These are phyloP conservation scores for Rhynchophorus ferrugineus DNA, from an alignment of 1,140 invertebrate genomes.

Conservation along the genomic window DNA sequence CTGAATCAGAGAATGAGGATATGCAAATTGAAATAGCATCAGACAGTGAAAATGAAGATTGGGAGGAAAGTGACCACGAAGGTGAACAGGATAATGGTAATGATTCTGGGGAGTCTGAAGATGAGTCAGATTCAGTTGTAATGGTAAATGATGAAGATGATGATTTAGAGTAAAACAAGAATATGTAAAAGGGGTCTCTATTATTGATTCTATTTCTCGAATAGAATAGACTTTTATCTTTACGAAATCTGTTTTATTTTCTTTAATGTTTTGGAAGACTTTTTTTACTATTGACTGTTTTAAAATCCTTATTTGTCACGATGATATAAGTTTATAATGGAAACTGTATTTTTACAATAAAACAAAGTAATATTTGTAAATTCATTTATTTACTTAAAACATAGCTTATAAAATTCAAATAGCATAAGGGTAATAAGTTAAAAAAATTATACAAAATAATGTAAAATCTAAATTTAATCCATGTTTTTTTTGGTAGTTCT, in stretches of 20 bases:
- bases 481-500: too few species aligned
- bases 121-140: constrained; percentile 12
- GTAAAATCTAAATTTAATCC: too few species aligned
- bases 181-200: too few species aligned
- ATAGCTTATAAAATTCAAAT: too few species aligned
- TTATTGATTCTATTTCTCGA: too few species aligned
- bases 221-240: too few species aligned
- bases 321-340: not conserved
- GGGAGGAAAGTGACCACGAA: constrained; percentile 30
- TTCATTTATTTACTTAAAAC: not conserved
- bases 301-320: not conserved
- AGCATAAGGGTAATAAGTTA: too few species aligned
- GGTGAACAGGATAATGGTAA: constrained; percentile 12
- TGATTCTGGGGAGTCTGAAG: constrained; percentile 2
- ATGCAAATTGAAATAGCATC: constrained; percentile 25
- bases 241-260: too few species aligned
- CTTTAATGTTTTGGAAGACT: too few species aligned
- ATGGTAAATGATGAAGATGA: constrained; percentile 12
- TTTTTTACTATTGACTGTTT: not conserved
- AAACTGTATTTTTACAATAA: constrained; percentile 6
- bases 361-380: constrained; percentile 11
- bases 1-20: constrained; percentile 32
- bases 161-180: constrained; percentile 16
- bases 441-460: too few species aligned
- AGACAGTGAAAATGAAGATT: constrained; percentile 39